Percentiles rank a stretch among this genome's conserved stretches.
Evolutionary conservation across 2,113 vertebrate genomes (phyloP).

Genomic region (Tragelaphus buxtoni): DNA sequence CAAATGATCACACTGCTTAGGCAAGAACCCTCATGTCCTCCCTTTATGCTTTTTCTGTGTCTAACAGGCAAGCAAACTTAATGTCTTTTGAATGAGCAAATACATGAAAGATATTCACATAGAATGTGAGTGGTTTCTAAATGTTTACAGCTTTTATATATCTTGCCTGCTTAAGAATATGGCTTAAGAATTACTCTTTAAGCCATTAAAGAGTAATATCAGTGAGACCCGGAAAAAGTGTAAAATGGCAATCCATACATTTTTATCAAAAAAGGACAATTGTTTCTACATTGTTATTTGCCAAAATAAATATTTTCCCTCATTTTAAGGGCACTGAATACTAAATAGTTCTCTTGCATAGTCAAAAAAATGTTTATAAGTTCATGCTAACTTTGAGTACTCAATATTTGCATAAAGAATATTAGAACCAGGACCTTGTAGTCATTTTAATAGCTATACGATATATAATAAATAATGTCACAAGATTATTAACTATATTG

Average conservation of each 20-base stretch:
- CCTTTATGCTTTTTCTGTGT: neutral
- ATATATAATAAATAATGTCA: neutral
- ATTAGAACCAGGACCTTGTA: neutral
- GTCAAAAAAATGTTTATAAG: neutral
- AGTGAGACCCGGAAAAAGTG: neutral
- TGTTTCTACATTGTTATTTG: neutral
- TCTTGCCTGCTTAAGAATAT: constrained; percentile 17
- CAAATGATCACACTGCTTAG: neutral
- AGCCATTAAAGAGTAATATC: neutral
- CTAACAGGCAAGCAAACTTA: neutral
- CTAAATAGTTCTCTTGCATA: neutral
- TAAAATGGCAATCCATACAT: neutral
- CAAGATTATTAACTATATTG: neutral
- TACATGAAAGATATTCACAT: neutral
- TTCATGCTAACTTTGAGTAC: neutral
- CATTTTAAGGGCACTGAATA: constrained; percentile 1
- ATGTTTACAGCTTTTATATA: neutral
- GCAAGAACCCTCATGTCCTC: neutral
- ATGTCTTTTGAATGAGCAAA: neutral
- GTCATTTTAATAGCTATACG: neutral
- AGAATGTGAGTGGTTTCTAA: neutral
- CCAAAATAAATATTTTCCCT: neutral
- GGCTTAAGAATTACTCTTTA: neutral
- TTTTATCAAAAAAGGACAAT: neutral
- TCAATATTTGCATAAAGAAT: constrained; percentile 14